Percentiles rank a stretch among this genome's conserved stretches.
Evolutionary conservation across 2,113 vertebrate genomes (phyloP).

Genomic region (Scomber colias): DNA sequence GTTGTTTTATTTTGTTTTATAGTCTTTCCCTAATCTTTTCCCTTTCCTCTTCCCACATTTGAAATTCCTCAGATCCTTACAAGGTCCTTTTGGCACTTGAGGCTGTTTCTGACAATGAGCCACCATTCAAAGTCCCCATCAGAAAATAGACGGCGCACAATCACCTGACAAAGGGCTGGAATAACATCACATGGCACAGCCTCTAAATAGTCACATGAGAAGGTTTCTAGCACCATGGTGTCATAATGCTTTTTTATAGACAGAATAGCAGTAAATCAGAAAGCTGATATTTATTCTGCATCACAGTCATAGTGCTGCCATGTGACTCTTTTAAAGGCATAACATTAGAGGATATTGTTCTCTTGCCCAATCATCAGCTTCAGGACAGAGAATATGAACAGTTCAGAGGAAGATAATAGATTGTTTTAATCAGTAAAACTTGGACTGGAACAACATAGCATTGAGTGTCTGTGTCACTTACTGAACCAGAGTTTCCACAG

Average conservation of each 20-base stretch:
- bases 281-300: neutral
- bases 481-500: slow-evolving; percentile 94
- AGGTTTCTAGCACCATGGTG: neutral
- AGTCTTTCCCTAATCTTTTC: neutral
- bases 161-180: slow-evolving; percentile 64
- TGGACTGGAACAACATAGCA: neutral
- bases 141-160: slow-evolving; percentile 50
- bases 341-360: neutral
- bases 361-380: neutral
- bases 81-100: slow-evolving; percentile 41
- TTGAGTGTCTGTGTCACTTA: slow-evolving; percentile 80
- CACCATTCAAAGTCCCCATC: slow-evolving; percentile 55
- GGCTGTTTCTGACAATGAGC: slow-evolving; percentile 64
- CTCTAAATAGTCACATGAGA: slow-evolving; percentile 55
- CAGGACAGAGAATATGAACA: neutral
- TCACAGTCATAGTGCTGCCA: neutral
- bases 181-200: slow-evolving; percentile 70
- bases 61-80: slow-evolving; percentile 66
- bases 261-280: slow-evolving; percentile 3
- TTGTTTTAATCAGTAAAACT: neutral
- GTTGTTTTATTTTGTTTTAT: neutral
- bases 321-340: slow-evolving; percentile 23
- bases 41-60: slow-evolving; percentile 34
- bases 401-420: neutral
- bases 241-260: neutral